Evolutionary conservation across 92 coral and sea anemone genomes (phyloP).

Genomic region (Phenganax stokvisi): DNA sequence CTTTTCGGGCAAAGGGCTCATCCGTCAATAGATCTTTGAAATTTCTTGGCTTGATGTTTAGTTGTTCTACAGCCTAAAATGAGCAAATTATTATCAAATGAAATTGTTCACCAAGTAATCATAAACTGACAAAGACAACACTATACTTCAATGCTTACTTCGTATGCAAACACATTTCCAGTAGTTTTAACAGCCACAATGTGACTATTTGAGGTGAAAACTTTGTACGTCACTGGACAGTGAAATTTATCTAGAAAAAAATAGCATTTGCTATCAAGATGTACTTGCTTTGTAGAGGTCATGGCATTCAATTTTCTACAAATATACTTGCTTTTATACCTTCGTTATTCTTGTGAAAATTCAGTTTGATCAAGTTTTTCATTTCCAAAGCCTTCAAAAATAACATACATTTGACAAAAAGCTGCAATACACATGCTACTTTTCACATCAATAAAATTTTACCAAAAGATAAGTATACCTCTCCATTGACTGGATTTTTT

Average conservation of each 20-base stretch:
- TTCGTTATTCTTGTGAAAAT: conserved; percentile 91
- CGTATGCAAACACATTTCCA: conserved; percentile 87
- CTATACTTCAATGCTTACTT: conserved; percentile 46
- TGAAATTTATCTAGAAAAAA: conserved; percentile 65
- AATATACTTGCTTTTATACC: conserved; percentile 27
- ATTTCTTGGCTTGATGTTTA: conserved; percentile 80
- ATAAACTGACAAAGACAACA: not conserved
- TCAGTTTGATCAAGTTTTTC: conserved; percentile 71
- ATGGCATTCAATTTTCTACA: not conserved
- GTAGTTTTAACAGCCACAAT: conserved; percentile 89
- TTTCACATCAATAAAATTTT: not conserved
- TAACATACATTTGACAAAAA: not conserved
- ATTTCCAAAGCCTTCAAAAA: conserved; percentile 69
- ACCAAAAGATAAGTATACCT: conserved; percentile 48
- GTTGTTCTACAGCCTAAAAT: conserved; percentile 76
- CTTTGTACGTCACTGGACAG: conserved; percentile 96
- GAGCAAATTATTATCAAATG: not conserved
- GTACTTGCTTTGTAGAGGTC: not conserved
- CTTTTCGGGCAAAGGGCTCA: conserved; percentile 87
- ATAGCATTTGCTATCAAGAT: not conserved
- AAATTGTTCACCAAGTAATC: not conserved
- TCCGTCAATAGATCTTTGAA: conserved; percentile 88
- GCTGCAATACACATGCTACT: not conserved
- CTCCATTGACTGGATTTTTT: conserved; percentile 85
- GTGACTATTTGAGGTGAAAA: conserved; percentile 77